These are phyloP conservation scores for Ariolimax columbianus DNA, from an alignment of 2,888 invertebrate genomes.

Conservation along the genomic window DNA sequence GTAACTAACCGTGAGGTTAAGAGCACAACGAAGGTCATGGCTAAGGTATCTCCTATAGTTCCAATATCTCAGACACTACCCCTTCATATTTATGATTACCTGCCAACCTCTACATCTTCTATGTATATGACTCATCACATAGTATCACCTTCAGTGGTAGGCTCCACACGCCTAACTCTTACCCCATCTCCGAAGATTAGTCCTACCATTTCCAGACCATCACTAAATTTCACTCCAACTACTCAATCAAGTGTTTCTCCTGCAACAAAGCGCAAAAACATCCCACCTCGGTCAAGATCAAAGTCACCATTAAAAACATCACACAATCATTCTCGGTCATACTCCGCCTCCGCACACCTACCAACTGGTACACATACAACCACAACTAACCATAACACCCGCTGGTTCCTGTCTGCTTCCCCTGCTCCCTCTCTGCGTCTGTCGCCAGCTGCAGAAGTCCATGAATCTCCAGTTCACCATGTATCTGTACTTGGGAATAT, in stretches of 20 bases:
- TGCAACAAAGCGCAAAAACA: conserved; percentile 21
- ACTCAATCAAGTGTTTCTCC: conserved; percentile 9
- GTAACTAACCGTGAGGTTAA: neutral
- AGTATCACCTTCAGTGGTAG: neutral
- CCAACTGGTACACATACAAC: neutral
- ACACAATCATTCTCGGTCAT: conserved; percentile 34
- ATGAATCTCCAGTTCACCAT: conserved; percentile 66
- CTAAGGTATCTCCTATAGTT: conserved; percentile 14
- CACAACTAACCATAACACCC: neutral
- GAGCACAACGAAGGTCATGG: neutral
- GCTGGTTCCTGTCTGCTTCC: conserved; percentile 22
- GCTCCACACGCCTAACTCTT: neutral
- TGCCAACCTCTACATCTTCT: neutral
- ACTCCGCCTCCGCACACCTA: conserved; percentile 30
- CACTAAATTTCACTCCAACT: neutral
- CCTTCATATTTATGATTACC: neutral
- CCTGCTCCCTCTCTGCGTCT: conserved; percentile 17
- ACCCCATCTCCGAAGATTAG: neutral
- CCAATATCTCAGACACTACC: neutral
- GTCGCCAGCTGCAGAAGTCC: conserved; percentile 52
- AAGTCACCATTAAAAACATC: conserved; percentile 34
- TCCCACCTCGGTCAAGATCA: conserved; percentile 33
- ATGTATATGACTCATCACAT: conserved; percentile 4
- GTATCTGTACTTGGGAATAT: conserved; percentile 66
- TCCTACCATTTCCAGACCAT: neutral